Conservation (phyloP, 2,797 vertebrate species). For the Anguilla marmorata region DNA sequence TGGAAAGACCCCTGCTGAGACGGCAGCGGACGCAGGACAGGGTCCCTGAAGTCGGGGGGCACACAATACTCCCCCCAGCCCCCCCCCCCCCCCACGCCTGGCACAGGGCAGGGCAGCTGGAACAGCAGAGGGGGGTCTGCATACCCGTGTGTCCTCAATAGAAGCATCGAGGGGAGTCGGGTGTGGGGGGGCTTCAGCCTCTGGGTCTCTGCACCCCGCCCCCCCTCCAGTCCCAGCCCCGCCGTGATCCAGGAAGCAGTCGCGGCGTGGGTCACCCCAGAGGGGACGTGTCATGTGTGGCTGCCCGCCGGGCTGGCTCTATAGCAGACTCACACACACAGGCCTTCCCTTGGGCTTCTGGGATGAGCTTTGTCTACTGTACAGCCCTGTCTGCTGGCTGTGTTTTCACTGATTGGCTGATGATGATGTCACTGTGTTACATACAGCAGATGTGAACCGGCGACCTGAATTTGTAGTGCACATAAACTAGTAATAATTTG, state of each 20-base stretch:
- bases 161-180: neutral
- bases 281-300: constrained; percentile 39
- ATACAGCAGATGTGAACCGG: neutral
- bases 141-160: neutral
- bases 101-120: neutral
- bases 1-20: constrained; percentile 33
- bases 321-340: constrained; percentile 46
- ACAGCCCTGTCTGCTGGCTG: neutral
- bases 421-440: neutral
- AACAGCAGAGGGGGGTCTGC: neutral
- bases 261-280: constrained; percentile 57
- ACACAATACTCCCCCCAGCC: neutral
- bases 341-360: constrained; percentile 36
- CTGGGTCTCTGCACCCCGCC: constrained; percentile 32
- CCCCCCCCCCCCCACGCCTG: neutral
- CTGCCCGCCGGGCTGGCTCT: constrained; percentile 51
- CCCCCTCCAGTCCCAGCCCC: constrained; percentile 36
- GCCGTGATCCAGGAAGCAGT: constrained; percentile 49
- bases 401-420: neutral
- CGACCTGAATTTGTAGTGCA: neutral
- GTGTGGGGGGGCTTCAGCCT: neutral
- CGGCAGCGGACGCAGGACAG: neutral
- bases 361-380: neutral
- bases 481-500: neutral
- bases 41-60: neutral